Evolutionary conservation across 1,140 invertebrate species (phyloP), one percentile per base, ranked within the genome.

Genomic region (Chlorops oryzae): DNA sequence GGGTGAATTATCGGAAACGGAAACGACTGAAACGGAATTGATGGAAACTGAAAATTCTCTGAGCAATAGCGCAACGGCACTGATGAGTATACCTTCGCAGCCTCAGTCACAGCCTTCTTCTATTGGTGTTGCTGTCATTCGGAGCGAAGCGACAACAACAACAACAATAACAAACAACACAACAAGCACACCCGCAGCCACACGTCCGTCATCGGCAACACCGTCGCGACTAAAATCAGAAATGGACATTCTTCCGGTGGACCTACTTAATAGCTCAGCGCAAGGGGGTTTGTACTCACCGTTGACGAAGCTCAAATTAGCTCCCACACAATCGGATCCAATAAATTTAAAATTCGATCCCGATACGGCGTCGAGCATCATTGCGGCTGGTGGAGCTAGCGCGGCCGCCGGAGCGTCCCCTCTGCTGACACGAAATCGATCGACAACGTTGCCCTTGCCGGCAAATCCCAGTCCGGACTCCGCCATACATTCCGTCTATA

Each of bases 401-500:
- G 25, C 32, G 82, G 28, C 81, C 79, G 40, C 77, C 81, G 7
- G 73, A 81, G 54, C 82, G 81, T 65, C 63, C 1, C 61, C 67
- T 27, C 38, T 66, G 13, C 46, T 72, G 20, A 59, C 63, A 24
- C 61, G 69, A 9, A 65, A 62, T 48, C 55, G 52, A 35, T 63
- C 63, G 49, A 63, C 55, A 41, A 63, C 65, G 40, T 42, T 80
- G 50, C 61, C 69, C 13, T 46, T 80, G 32, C 78, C 79, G n/a
- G 76, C 84, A 39, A 85, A 83, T 56, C 82, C 83, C 25, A 89
- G 86, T 59, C 88, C 87, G 3, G 87, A 90, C 67, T 89, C 87
- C 32, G 88, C 88, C 52, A 87, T 90, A 59, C 89, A 90, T 76
- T 92, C 87, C 55, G 88, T 85, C 57, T 92, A 90, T 63, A 80